Conservation (phyloP, 92 coral and sea anemone species). For the Heteractis magnifica region DNA sequence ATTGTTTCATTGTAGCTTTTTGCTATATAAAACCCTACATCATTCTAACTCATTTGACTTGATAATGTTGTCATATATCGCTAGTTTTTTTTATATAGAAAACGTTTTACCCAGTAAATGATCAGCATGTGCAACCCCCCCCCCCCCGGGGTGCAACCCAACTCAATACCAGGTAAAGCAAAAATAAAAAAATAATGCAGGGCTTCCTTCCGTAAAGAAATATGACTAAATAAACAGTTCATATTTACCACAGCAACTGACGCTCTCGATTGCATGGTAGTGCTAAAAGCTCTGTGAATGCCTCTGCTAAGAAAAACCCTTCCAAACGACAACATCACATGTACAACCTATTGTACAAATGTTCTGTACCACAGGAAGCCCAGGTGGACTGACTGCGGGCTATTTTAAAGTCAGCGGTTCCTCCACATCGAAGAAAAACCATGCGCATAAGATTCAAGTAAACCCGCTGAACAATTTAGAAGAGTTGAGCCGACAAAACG, state of each 20-base stretch:
- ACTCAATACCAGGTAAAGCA: not conserved
- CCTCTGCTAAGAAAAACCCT: conserved; percentile 25
- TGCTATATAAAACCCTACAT: no score
- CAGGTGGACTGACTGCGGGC: not conserved
- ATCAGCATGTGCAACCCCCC: no score
- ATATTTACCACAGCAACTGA: conserved; percentile 78
- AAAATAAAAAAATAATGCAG: not conserved
- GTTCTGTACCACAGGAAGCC: conserved; percentile 28
- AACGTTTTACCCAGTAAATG: no score
- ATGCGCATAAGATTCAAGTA: not conserved
- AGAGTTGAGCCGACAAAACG: conserved; percentile 8
- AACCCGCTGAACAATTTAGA: conserved; percentile 22
- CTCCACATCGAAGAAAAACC: not conserved
- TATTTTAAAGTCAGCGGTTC: conserved; percentile 10
- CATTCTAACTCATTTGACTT: no score
- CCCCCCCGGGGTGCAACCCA: no score
- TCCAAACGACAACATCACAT: conserved; percentile 17
- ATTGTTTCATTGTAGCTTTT: no score
- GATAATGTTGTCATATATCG: no score
- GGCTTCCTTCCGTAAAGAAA: not conserved
- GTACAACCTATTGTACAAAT: conserved; percentile 5
- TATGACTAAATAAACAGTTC: not conserved
- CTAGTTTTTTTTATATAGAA: no score
- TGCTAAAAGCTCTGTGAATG: conserved; percentile 34
- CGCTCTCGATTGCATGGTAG: conserved; percentile 40